Percentiles rank a stretch among this genome's conserved stretches.
phyloP scores from a whole-genome alignment of 1,140 invertebrate species.

The Bombus polaris region DNA sequence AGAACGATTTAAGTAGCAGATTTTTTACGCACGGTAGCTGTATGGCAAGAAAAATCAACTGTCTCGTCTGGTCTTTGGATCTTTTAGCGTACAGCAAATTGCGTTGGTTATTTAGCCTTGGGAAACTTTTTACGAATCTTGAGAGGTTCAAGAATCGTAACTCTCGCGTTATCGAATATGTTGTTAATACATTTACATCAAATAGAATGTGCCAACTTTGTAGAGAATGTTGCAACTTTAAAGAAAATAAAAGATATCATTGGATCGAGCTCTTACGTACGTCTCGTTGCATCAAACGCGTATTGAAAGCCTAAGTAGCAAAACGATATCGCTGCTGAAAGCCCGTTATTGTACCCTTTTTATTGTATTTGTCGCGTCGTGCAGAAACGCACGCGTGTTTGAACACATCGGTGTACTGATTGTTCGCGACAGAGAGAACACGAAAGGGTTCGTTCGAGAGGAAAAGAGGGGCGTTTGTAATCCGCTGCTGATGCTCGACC shows the following conservation, averaged over 20 bases:
- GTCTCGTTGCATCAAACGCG: not conserved
- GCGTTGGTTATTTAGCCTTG: not conserved
- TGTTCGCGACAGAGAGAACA: slow-evolving; percentile 42
- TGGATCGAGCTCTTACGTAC: not conserved
- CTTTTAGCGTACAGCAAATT: not conserved
- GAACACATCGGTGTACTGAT: slow-evolving; percentile 46
- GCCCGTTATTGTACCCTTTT: not conserved
- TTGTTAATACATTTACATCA: not conserved
- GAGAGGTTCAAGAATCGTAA: not conserved
- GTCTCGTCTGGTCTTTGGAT: not conserved
- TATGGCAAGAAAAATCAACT: too few relatives aligned
- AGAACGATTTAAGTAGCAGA: not conserved
- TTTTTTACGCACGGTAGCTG: not conserved
- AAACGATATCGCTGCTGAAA: not conserved
- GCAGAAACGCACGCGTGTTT: slow-evolving; percentile 11
- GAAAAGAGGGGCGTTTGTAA: slow-evolving; percentile 38
- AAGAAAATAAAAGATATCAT: not conserved
- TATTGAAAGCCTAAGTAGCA: too few relatives aligned
- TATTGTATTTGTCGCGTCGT: slow-evolving; percentile 31
- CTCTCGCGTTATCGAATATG: not conserved
- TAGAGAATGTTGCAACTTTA: not conserved
- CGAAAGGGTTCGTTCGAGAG: slow-evolving; percentile 46
- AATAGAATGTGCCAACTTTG: not conserved
- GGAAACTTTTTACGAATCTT: not conserved
- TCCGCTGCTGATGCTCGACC: slow-evolving; percentile 45